These are phyloP conservation scores for Xanthorhoe designata DNA, from an alignment of 2,888 invertebrate species.

Conservation along the genomic window DNA sequence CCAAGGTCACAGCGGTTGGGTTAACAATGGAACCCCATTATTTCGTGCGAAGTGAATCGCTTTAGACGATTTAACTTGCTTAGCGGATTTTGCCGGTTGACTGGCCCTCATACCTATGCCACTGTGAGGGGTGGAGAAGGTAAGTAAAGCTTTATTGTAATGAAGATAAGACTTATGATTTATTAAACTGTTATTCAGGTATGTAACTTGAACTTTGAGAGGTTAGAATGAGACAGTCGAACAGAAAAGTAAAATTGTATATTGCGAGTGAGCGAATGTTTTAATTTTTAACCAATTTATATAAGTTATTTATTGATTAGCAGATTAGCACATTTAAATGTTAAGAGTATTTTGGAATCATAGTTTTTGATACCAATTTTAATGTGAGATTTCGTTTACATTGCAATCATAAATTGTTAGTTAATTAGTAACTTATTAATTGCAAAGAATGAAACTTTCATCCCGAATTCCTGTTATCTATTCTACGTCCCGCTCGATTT, in stretches of 20 bases:
- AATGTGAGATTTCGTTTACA: no score
- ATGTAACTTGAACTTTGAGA: no score
- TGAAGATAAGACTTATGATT: background rate
- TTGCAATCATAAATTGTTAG: no score
- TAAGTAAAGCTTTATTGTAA: slow-evolving; percentile 1
- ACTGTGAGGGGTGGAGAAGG: background rate
- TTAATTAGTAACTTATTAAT: background rate
- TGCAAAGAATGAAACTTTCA: background rate
- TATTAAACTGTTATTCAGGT: no score
- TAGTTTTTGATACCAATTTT: no score
- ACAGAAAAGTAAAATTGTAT: no score
- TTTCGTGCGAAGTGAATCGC: slow-evolving; percentile 68
- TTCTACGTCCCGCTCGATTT: slow-evolving; percentile 41
- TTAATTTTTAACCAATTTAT: no score
- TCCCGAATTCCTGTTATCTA: background rate
- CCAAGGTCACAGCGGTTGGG: slow-evolving; percentile 47
- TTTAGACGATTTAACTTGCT: slow-evolving; percentile 69
- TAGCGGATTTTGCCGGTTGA: slow-evolving; percentile 54
- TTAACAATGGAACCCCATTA: slow-evolving; percentile 65
- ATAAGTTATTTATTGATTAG: no score
- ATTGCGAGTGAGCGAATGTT: no score
- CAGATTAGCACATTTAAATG: no score
- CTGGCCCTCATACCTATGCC: slow-evolving; percentile 6
- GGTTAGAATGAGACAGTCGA: no score
- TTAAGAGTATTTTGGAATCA: no score